Evolutionary conservation across 1,140 invertebrate species (phyloP).

Genomic region (Drosophila mayri): DNA sequence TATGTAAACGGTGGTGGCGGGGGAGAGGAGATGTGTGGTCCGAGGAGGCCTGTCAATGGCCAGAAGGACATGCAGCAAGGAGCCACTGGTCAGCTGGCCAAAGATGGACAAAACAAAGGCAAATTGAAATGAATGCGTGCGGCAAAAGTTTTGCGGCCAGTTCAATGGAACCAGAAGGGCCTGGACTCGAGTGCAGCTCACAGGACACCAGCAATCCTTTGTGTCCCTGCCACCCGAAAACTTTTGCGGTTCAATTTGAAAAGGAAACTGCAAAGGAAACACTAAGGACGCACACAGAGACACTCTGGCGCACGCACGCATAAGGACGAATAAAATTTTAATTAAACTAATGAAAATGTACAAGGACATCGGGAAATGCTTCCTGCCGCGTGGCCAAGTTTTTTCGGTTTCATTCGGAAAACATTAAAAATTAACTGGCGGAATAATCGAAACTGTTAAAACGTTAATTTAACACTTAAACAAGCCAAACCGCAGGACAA

Average conservation of each 20-base stretch:
- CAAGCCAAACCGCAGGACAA: slow-evolving; percentile 77
- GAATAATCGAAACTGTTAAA: slow-evolving; percentile 81
- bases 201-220: slow-evolving; percentile 76
- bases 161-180: slow-evolving; percentile 10
- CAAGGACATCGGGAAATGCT: slow-evolving; percentile 47
- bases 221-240: slow-evolving; percentile 43
- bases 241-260: slow-evolving; percentile 80
- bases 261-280: slow-evolving; percentile 59
- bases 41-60: slow-evolving; percentile 61
- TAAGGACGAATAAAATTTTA: slow-evolving; percentile 64
- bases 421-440: slow-evolving; percentile 79
- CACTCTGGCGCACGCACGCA: slow-evolving; percentile 7
- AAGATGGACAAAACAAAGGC: slow-evolving; percentile 47
- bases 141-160: slow-evolving; percentile 70
- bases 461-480: slow-evolving; percentile 83
- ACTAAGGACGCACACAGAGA: slow-evolving; percentile 24
- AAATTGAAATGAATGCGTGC: slow-evolving; percentile 81
- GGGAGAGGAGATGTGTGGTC: slow-evolving; percentile 32
- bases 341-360: slow-evolving; percentile 82
- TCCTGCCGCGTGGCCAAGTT: slow-evolving; percentile 20
- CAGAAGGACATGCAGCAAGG: slow-evolving; percentile 30
- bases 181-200: slow-evolving; percentile 53
- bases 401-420: slow-evolving; percentile 20
- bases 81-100: slow-evolving; percentile 12
- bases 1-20: slow-evolving; percentile 23